Base-by-base conservation (phyloP, 2,888 invertebrate genomes). In the Stenoptilia bipunctidactyla region DNA sequence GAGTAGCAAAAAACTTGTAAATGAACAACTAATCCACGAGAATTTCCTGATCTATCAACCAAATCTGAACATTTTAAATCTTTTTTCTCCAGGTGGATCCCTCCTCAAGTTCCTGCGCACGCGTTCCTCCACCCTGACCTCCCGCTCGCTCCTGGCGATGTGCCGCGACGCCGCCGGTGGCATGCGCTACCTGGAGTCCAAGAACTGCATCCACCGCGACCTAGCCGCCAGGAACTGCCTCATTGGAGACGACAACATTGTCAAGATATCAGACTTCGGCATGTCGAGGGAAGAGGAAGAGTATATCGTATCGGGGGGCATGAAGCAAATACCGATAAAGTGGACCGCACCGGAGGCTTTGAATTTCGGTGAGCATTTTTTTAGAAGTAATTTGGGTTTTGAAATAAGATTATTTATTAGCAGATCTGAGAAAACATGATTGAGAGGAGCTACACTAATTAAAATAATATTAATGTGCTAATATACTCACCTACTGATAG, bases 311-410 rank as follows among this genome's bases (percentile, higher is more conserved):
- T 96, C 97, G 2, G 97, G 97, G 53, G 97, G 97, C 27, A 95
- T 97, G 94, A 97, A 98, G 75, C 97, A 97, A 85, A 97, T 98
- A 55, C 97, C 98, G 0, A 97, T 98, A 45, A 98, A 98, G 74
- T 98, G 98, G 98, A 98, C 97, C 0, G 97, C 97, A 1, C 98
- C 98, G 0, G 97, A 97, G 79, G 97, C 97, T 1, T 85, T 97
- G 9, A 96, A 97, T 75, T 97, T 94, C 67, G 97, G 97, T 90
- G 67, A 75, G 70, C 54, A 30, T 12, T 25, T 25, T 9, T 25
- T 25, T 25, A n/a, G n/a, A n/a, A n/a, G n/a, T n/a, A n/a, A n/a
- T n/a, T n/a, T n/a, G n/a, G n/a, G n/a, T n/a, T n/a, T n/a, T n/a
- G n/a, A n/a, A n/a, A n/a, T n/a, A n/a, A n/a, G n/a, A n/a, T n/a